These are phyloP conservation scores for Agrochola litura DNA, from an alignment of 2,888 invertebrate species.

Conservation along the genomic window DNA sequence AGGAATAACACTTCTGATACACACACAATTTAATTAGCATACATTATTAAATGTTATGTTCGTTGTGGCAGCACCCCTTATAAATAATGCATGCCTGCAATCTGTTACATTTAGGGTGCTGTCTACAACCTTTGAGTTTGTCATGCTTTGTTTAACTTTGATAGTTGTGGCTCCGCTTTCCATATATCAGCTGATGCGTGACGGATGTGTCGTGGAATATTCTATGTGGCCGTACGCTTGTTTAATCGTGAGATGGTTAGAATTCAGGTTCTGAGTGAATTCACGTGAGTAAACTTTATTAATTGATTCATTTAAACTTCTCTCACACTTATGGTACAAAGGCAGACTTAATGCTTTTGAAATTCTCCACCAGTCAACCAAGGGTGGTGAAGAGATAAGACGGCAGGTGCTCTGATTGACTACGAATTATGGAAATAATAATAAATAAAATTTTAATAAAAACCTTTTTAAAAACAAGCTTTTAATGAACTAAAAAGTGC, in stretches of 20 bases:
- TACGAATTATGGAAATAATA: too few species aligned
- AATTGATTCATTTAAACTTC: too few species aligned
- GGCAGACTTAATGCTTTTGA: too few species aligned
- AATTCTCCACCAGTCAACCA: too few species aligned
- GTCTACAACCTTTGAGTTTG: constrained; percentile 51
- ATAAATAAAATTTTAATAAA: too few species aligned
- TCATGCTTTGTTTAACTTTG: constrained; percentile 56
- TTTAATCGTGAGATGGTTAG: not conserved
- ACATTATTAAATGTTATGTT: constrained; percentile 50
- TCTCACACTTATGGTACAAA: too few species aligned
- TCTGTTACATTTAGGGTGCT: constrained; percentile 48
- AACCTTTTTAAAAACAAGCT: too few species aligned
- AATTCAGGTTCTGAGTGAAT: not conserved
- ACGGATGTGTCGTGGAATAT: constrained; percentile 33
- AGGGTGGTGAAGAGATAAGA: too few species aligned
- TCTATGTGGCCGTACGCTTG: constrained; percentile 27
- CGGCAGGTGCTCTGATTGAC: too few species aligned
- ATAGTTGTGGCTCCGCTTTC: constrained; percentile 15
- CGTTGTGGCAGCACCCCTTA: constrained; percentile 39
- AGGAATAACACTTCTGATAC: constrained; percentile 26
- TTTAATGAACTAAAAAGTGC: too few species aligned
- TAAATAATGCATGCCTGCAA: constrained; percentile 59
- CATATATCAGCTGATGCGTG: constrained; percentile 13
- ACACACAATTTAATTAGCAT: constrained; percentile 54
- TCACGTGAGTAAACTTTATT: not conserved